Evolutionary conservation across 2,113 vertebrate species (phyloP).

Genomic region (Carassius carassius): DNA sequence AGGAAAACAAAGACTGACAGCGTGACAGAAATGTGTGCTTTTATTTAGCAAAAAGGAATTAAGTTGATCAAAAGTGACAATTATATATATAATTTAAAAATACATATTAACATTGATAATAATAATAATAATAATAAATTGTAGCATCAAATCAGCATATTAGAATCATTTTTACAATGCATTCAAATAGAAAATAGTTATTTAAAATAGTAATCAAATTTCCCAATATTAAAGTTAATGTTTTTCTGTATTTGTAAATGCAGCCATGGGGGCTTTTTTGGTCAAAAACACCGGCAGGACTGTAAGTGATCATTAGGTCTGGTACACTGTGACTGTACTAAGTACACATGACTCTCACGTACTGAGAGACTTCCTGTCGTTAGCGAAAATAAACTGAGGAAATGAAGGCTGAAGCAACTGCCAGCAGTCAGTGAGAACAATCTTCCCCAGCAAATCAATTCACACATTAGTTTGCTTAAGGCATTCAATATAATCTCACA

Average conservation of each 20-base stretch:
- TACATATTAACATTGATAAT: not conserved
- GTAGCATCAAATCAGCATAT: not conserved
- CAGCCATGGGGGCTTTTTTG: not conserved
- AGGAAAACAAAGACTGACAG: too few relatives aligned
- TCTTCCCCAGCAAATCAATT: conserved; percentile 37
- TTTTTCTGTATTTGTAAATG: not conserved
- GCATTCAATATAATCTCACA: conserved; percentile 42
- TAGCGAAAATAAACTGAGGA: conserved; percentile 2
- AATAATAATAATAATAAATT: too few relatives aligned
- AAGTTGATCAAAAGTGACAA: not conserved
- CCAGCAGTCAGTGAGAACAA: conserved; percentile 26
- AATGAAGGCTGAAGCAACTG: conserved; percentile 18
- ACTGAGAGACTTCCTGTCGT: not conserved
- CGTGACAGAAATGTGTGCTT: not conserved
- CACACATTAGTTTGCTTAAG: conserved; percentile 48
- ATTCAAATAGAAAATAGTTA: not conserved
- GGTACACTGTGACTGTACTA: not conserved
- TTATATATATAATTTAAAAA: too few relatives aligned
- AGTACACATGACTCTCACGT: not conserved
- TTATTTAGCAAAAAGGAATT: not conserved
- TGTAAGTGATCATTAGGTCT: not conserved
- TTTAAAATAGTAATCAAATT: not conserved
- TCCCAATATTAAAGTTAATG: not conserved
- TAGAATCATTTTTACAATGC: not conserved
- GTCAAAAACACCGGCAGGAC: not conserved